A percentile compares a stretch with the other conserved stretches of the same genome.
Evolutionary conservation across 2,113 vertebrate genomes (phyloP).

Genomic region (Salvelinus sp.): DNA sequence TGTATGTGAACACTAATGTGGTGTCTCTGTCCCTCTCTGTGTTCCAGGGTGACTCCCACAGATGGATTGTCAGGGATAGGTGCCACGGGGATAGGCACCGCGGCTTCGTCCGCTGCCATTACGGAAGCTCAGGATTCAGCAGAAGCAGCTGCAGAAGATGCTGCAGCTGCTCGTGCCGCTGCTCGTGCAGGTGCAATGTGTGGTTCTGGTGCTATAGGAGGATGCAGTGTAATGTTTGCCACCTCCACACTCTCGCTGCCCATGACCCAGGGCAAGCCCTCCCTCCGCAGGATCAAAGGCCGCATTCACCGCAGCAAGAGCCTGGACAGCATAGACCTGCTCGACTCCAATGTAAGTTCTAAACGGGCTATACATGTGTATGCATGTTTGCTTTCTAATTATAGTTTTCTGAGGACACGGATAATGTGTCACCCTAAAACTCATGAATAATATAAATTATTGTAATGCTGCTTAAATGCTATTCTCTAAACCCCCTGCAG

Average conservation of each 20-base stretch:
- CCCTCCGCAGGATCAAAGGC: constrained; percentile 92
- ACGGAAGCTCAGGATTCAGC: no score
- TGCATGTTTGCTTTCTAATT: no score
- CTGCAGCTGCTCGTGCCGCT: constrained; percentile 9
- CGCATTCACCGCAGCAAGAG: constrained; percentile 95
- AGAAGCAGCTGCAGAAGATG: no score
- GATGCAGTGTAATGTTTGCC: constrained; percentile 69
- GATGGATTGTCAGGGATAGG: constrained; percentile 39
- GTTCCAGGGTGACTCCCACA: constrained; percentile 85
- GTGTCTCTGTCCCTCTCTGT: constrained; percentile 18
- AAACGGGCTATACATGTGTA: background rate
- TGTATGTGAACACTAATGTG: background rate
- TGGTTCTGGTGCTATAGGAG: constrained; percentile 75
- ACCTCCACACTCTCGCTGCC: constrained; percentile 77
- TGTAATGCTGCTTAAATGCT: no score
- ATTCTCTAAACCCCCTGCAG: no score
- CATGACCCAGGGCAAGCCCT: constrained; percentile 91
- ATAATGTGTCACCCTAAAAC: no score
- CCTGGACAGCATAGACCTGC: constrained; percentile 91
- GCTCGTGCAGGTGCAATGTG: constrained; percentile 56
- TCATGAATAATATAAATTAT: no score
- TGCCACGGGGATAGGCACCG: no score
- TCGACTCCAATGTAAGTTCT: constrained; percentile 89
- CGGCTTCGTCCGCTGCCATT: no score
- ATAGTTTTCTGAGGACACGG: no score